Conservation (phyloP, 2,113 vertebrate species). For the Mola mola region DNA sequence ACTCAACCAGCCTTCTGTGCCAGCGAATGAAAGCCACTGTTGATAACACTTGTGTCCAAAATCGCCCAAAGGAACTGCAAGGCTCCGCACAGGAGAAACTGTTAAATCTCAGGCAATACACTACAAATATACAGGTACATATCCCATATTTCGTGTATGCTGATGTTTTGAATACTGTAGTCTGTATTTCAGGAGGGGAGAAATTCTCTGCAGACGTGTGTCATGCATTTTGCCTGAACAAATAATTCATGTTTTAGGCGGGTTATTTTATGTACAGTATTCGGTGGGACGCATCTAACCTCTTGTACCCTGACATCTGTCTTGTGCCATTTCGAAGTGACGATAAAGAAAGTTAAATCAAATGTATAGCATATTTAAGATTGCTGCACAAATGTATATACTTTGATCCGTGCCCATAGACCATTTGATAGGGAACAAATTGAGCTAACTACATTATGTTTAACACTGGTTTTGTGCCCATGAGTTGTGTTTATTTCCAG, state of each 20-base stretch:
- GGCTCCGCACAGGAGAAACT: slow-evolving; percentile 64
- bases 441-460: no score
- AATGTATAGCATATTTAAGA: slow-evolving; percentile 1
- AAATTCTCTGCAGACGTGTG: background rate
- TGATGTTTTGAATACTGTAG: slow-evolving; percentile 13
- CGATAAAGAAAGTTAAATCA: background rate
- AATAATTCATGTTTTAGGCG: background rate
- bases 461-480: no score
- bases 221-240: background rate
- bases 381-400: no score
- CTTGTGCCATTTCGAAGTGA: slow-evolving; percentile 8
- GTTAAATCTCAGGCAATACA: slow-evolving; percentile 52
- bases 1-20: slow-evolving; percentile 1
- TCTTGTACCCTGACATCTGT: slow-evolving; percentile 10
- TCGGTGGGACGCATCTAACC: background rate
- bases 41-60: slow-evolving; percentile 28
- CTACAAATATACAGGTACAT: slow-evolving; percentile 20
- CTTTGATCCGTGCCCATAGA: no score
- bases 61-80: slow-evolving; percentile 78
- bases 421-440: no score
- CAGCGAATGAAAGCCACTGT: slow-evolving; percentile 33
- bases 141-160: slow-evolving; percentile 32
- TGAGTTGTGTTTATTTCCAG: no score
- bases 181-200: slow-evolving; percentile 11
- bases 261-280: slow-evolving; percentile 8